Evolutionary conservation across 1,140 invertebrate species (phyloP).

Genomic region (Macrosteles quadrilineatus): DNA sequence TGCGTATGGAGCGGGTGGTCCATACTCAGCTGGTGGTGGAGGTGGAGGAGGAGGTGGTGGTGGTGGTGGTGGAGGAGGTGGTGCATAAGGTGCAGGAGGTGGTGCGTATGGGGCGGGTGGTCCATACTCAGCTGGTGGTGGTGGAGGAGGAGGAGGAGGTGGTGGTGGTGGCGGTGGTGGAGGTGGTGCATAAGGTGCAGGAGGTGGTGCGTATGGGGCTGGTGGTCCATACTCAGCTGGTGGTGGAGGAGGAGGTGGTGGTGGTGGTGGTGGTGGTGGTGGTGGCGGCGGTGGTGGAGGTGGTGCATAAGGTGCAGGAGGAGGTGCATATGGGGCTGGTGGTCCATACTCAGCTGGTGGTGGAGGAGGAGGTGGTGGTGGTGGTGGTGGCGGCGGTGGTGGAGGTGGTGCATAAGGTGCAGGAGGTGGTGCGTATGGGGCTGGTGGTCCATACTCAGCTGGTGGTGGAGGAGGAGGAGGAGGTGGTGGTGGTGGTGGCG

Average conservation of each 20-base stretch:
- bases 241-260: slow-evolving; percentile 12
- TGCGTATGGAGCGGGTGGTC: slow-evolving; percentile 15
- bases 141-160: slow-evolving; percentile 25
- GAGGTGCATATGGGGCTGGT: slow-evolving; percentile 23
- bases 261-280: slow-evolving; percentile 19
- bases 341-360: slow-evolving; percentile 24
- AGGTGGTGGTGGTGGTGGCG: slow-evolving; percentile 31
- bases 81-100: neutral
- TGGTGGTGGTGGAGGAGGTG: slow-evolving; percentile 19
- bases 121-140: slow-evolving; percentile 12
- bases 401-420: neutral
- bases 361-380: slow-evolving; percentile 31
- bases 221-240: slow-evolving; percentile 7
- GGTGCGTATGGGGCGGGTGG: neutral
- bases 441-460: slow-evolving; percentile 8
- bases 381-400: slow-evolving; percentile 25
- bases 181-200: slow-evolving; percentile 14
- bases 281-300: slow-evolving; percentile 21
- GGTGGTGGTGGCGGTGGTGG: slow-evolving; percentile 34
- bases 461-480: slow-evolving; percentile 26
- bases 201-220: neutral
- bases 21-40: slow-evolving; percentile 13
- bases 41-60: slow-evolving; percentile 29
- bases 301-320: slow-evolving; percentile 8
- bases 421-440: slow-evolving; percentile 11